Conservation (phyloP, 30 jellyfish, hydroid and myxozoan genomes). For the Pseudorhiza aurosa region DNA sequence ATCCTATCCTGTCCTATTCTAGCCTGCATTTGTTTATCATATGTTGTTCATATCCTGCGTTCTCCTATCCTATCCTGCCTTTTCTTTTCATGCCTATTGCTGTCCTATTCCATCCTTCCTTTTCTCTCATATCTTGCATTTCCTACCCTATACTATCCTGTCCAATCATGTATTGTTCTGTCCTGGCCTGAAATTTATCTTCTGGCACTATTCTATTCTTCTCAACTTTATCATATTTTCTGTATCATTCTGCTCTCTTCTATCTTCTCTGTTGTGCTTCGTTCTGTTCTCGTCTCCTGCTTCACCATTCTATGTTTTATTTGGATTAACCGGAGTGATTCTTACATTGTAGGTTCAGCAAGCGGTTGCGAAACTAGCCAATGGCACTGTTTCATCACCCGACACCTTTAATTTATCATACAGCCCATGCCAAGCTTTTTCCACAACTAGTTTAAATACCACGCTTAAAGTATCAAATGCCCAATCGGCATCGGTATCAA, state of each 20-base stretch:
- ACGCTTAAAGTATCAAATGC: conserved; percentile 17
- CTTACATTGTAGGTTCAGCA: conserved; percentile 18
- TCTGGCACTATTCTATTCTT: neutral
- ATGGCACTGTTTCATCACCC: conserved; percentile 39
- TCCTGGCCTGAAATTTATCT: neutral
- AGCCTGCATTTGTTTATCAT: too few relatives aligned
- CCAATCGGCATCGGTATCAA: conserved; percentile 2
- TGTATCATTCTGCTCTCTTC: too few relatives aligned
- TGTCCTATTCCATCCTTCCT: neutral
- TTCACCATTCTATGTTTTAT: too few relatives aligned
- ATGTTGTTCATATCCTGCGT: too few relatives aligned
- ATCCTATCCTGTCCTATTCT: too few relatives aligned
- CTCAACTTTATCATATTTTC: neutral
- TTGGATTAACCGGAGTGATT: neutral
- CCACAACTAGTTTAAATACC: conserved; percentile 31
- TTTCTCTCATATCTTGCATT: neutral
- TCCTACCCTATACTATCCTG: neutral
- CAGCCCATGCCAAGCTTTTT: conserved; percentile 47
- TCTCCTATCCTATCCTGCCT: too few relatives aligned
- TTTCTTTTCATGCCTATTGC: neutral
- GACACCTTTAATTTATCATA: conserved; percentile 36
- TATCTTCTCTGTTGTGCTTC: too few relatives aligned
- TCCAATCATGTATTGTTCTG: neutral
- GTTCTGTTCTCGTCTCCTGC: too few relatives aligned
- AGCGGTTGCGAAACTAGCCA: conserved; percentile 17